Evolutionary conservation across 2,888 invertebrate species (phyloP), one percentile per base, ranked within the genome.

Genomic region (Osmoderma eremita): DNA sequence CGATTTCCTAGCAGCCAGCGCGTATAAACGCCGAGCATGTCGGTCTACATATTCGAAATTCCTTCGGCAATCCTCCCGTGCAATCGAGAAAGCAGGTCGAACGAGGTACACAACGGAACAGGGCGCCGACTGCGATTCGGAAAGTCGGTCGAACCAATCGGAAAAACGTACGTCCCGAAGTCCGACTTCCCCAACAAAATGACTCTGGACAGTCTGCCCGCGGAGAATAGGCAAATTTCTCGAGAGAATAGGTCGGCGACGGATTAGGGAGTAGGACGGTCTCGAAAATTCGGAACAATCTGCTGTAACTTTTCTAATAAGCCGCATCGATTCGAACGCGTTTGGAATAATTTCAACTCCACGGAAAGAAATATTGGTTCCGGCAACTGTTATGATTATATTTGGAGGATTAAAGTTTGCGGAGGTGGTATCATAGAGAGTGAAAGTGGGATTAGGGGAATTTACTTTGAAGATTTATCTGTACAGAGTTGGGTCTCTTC

Each of bases 261-360:
- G 42, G 42, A 42, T 42, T 42, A 42, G 17, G 30, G 42, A 42
- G n/a, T 13, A 42, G 42, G 42, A 42, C 36, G 13, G 6, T 10
- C 30, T 10, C 30, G 30, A 30, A 30, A 30, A 30, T 30, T 10
- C 30, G 30, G 30, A 2, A 30, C 30, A 30, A 30, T 30, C 30
- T 13, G 42, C 10, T 17, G 42, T 17, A 42, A 42, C 15, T 42
- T 42, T 42, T 42, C 42, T 42, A 42, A 42, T 42, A 42, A 42
- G 17, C 3, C 42, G 3, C 1, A 15, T 42, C 42, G 42, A 17
- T 15, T 13, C 17, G 8, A 8, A 42, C 17, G 42, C 42, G 17
- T 42, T 17, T 10, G 30, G 30, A 30, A 30, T 30, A 30, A 30
- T 30, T 15, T 42, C 42, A 12, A 42, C 17, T n/a, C n/a, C 36